These are phyloP conservation scores for Pseudomyrmex gracilis DNA, from an alignment of 1,140 invertebrate species.

Conservation along the genomic window DNA sequence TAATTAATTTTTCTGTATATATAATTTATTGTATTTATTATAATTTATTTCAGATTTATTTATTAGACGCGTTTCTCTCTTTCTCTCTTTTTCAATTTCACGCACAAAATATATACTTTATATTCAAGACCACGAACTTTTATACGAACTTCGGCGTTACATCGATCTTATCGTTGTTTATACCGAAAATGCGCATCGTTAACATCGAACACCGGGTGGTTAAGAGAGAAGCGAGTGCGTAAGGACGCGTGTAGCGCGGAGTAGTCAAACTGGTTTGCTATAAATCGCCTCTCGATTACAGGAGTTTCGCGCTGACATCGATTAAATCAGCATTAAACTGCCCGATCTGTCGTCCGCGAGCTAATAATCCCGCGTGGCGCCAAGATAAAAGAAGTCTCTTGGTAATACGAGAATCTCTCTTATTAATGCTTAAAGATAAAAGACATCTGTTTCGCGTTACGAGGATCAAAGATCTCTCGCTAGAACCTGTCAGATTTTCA, in stretches of 20 bases:
- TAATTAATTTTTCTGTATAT: too few species aligned
- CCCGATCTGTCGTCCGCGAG: neutral
- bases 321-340: slow-evolving; percentile 53
- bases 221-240: slow-evolving; percentile 6
- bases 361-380: slow-evolving; percentile 19
- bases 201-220: slow-evolving; percentile 1
- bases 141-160: slow-evolving; percentile 8
- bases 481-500: too few species aligned
- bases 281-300: slow-evolving; percentile 50
- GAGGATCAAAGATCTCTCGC: too few species aligned
- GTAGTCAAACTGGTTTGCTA: slow-evolving; percentile 53
- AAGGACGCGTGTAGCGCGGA: slow-evolving; percentile 24
- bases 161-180: slow-evolving; percentile 40
- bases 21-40: too few species aligned
- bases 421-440: too few species aligned
- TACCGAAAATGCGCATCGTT: slow-evolving; percentile 28
- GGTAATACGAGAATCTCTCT: neutral
- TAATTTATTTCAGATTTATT: too few species aligned
- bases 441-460: too few species aligned
- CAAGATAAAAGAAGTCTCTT: neutral
- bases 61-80: too few species aligned
- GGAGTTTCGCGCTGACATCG: slow-evolving; percentile 20
- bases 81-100: too few species aligned
- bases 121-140: neutral
- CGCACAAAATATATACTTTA: neutral